Conservation (phyloP, 2,797 vertebrate genomes). For the Schizopygopsis malacanthus region DNA sequence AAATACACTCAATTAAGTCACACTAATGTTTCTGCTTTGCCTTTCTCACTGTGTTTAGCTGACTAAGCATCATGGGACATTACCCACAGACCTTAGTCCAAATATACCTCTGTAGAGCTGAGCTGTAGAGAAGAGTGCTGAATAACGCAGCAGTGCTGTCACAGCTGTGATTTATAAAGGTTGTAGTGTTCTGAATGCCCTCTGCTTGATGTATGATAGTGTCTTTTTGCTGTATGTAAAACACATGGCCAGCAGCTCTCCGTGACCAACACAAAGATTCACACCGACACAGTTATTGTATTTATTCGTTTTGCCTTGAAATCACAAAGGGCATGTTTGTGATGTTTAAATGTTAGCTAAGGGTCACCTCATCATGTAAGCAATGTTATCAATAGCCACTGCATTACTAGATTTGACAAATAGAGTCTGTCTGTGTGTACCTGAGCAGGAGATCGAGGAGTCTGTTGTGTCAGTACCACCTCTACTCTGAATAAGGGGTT, state of each 20-base stretch:
- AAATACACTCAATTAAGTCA: conserved; percentile 51
- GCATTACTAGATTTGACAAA: conserved; percentile 27
- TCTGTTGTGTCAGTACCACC: conserved; percentile 75
- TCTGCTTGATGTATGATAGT: conserved; percentile 50
- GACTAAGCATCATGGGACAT: conserved; percentile 45
- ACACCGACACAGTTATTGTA: conserved; percentile 16
- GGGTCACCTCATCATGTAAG: conserved; percentile 1
- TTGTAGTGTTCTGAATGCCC: conserved; percentile 37
- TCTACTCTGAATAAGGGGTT: conserved; percentile 85
- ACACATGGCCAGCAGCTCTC: conserved; percentile 44
- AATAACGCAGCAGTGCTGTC: conserved; percentile 47
- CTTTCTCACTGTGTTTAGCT: conserved; percentile 44
- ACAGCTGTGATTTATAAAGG: conserved; percentile 54
- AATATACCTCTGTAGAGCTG: conserved; percentile 42
- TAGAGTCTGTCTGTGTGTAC: conserved; percentile 65
- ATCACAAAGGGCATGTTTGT: conserved; percentile 29
- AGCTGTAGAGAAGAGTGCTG: conserved; percentile 33
- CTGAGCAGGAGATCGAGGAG: conserved; percentile 73
- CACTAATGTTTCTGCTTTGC: conserved; percentile 42
- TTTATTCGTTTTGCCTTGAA: conserved; percentile 23
- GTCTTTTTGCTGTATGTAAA: conserved; percentile 50
- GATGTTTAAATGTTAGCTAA: conserved; percentile 17
- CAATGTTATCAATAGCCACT: neutral
- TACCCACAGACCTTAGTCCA: conserved; percentile 43
- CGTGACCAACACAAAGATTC: conserved; percentile 32